A percentile compares a stretch with the other conserved stretches of the same genome.
Conservation (phyloP, 2,797 vertebrate genomes). For the Lutjanus campechanus region DNA sequence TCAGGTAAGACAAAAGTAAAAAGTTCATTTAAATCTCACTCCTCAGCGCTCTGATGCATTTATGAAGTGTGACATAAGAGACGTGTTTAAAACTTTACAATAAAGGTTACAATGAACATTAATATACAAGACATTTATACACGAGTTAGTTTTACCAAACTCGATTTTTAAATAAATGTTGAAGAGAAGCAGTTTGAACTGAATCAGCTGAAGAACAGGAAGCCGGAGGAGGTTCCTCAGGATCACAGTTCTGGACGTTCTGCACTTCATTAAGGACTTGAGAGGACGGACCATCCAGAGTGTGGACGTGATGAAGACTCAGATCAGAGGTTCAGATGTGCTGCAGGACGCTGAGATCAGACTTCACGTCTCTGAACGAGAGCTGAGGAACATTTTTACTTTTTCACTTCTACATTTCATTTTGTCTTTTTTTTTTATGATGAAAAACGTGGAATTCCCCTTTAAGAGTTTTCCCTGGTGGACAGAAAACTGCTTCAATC, state of each 20-base stretch:
- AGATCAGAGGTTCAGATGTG: background rate
- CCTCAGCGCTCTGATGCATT: too few species aligned
- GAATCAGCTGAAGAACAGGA: background rate
- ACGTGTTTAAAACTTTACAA: too few species aligned
- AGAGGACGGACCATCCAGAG: background rate
- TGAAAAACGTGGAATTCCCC: constrained; percentile 39
- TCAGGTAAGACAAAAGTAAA: too few species aligned
- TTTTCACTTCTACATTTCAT: background rate
- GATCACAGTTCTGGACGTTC: background rate
- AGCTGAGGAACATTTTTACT: background rate
- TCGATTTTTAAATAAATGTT: too few species aligned
- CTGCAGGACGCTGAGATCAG: background rate
- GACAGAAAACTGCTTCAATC: constrained; percentile 17
- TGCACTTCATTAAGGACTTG: background rate
- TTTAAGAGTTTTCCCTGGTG: constrained; percentile 40
- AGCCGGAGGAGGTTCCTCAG: background rate
- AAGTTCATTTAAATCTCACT: too few species aligned
- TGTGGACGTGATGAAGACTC: background rate
- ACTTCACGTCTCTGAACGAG: background rate
- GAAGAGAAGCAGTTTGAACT: too few species aligned
- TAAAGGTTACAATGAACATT: too few species aligned
- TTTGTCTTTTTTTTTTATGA: constrained; percentile 14
- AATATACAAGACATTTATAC: too few species aligned
- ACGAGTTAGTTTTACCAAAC: too few species aligned
- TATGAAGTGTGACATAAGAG: too few species aligned